Base-by-base conservation (phyloP, 2,797 vertebrate genomes). In the Labroides dimidiatus region DNA sequence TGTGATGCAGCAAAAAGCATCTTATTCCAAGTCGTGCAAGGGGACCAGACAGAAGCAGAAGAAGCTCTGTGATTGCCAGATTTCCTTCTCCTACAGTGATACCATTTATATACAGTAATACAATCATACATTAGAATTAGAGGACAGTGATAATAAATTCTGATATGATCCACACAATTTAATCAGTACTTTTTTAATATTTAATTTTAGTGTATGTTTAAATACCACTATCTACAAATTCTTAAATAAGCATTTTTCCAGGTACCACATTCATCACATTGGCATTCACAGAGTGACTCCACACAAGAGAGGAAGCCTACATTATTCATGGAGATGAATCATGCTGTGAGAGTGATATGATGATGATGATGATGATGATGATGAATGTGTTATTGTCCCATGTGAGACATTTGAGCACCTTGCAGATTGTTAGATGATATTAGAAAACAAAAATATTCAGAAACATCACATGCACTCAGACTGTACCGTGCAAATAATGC, bases 311-410 rank as follows among this genome's bases (percentile, higher is more conserved):
- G 37, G 27, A 56, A 20, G 37, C 36, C 59, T 84, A 6, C 54
- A 84, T 87, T 77, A 85, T 87, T 85, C 53, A 87, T 80, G 21
- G 20, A 23, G 64, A 63, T 69, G 69, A 56, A 81, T 68, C 64
- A 72, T 70, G 64, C 81, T 83, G 69, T 66, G 68, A 67, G 73
- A 79, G 30, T 79, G 81, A 88, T 77, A 66, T 74, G 56, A 60
- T 71, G 64, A 67, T 73, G 41, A 69, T 52, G 19, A 64, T 37
- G 27, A 47, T 61, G 21, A 47, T 67, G 47, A 60, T 64, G 72
- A 64, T 72, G 59, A 64, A 66, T 67, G 45, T 50, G 59, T 65
- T 53, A 66, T 73, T 70, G 43, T 67, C 58, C 64, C 52, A 20
- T 58, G 41, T 60, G 78, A 68, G 58, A 66, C 58, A 80, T 64